Conservation (phyloP, 1,140 invertebrate genomes). For the Helicoverpa zea region DNA sequence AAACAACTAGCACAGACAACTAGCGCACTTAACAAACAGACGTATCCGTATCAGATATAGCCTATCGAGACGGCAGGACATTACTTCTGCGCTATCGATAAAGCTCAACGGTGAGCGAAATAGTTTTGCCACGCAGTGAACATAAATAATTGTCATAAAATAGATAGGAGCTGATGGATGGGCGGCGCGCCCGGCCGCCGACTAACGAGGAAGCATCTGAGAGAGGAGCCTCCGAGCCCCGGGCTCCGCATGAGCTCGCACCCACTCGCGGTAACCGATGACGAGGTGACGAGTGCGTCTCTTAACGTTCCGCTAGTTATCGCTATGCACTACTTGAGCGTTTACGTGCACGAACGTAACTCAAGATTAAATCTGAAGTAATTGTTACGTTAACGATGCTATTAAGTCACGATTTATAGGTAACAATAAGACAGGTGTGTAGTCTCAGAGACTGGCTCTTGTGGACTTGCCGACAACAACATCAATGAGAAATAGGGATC, state of each 20-base stretch:
- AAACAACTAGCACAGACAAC: conserved; percentile 81
- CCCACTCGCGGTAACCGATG: conserved; percentile 58
- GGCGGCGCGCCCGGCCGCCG: conserved; percentile 57
- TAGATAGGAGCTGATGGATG: conserved; percentile 83
- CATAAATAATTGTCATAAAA: conserved; percentile 86
- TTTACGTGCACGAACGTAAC: conserved; percentile 66
- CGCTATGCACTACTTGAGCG: conserved; percentile 67
- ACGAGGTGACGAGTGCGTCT: conserved; percentile 60
- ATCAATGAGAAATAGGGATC: conserved; percentile 69
- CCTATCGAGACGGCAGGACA: conserved; percentile 81
- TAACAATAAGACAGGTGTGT: conserved; percentile 61
- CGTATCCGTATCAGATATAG: conserved; percentile 84
- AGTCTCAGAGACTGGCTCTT: conserved; percentile 37
- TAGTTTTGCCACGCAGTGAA: conserved; percentile 80
- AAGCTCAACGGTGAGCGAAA: conserved; percentile 85
- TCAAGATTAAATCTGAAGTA: conserved; percentile 67
- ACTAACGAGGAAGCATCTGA: conserved; percentile 73
- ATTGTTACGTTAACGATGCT: conserved; percentile 63
- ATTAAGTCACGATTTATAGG: conserved; percentile 62
- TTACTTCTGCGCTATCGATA: conserved; percentile 85
- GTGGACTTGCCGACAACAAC: conserved; percentile 52
- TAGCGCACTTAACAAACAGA: conserved; percentile 85
- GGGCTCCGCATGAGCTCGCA: neutral
- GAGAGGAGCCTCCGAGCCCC: conserved; percentile 62
- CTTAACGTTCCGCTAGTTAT: conserved; percentile 62